phyloP scores from a whole-genome alignment of 1,140 invertebrate genomes.

The Drosophila leontia region DNA sequence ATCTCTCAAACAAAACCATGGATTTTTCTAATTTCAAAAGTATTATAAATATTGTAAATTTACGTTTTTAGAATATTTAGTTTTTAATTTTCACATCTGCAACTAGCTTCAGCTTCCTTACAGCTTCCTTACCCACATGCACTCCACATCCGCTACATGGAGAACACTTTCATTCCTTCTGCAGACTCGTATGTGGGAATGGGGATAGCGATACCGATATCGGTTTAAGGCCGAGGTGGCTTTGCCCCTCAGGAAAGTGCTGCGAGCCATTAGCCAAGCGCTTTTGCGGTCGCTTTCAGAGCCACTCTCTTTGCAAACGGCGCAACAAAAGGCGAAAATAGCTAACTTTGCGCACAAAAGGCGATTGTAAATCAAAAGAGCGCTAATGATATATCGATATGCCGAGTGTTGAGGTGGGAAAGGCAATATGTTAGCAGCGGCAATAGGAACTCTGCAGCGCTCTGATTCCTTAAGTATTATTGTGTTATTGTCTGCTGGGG shows the following conservation, averaged over 20 bases:
- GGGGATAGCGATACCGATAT: constrained; percentile 23
- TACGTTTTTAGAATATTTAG: not conserved
- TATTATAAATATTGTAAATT: not conserved
- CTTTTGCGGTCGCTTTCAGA: constrained; percentile 48
- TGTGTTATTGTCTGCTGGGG: constrained; percentile 41
- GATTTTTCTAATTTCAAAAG: not conserved
- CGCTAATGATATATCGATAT: constrained; percentile 81
- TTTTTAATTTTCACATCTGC: not conserved
- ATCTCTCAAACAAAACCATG: not conserved
- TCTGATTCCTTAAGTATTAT: constrained; percentile 56
- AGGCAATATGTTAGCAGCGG: constrained; percentile 25
- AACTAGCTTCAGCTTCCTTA: not conserved
- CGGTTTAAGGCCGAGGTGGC: constrained; percentile 16
- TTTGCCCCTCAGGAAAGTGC: constrained; percentile 58
- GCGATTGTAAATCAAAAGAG: constrained; percentile 78
- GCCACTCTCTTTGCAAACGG: constrained; percentile 49
- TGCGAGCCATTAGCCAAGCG: constrained; percentile 49
- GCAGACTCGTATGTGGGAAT: constrained; percentile 40
- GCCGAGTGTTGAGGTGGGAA: constrained; percentile 49
- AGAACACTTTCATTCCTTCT: constrained; percentile 81
- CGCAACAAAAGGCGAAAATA: constrained; percentile 59
- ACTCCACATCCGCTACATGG: constrained; percentile 31
- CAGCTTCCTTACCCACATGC: constrained; percentile 7
- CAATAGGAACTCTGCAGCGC: constrained; percentile 48
- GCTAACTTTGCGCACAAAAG: constrained; percentile 59